phyloP scores from a whole-genome alignment of 2,797 vertebrate genomes.

The Scolopax bukidnonensis region DNA sequence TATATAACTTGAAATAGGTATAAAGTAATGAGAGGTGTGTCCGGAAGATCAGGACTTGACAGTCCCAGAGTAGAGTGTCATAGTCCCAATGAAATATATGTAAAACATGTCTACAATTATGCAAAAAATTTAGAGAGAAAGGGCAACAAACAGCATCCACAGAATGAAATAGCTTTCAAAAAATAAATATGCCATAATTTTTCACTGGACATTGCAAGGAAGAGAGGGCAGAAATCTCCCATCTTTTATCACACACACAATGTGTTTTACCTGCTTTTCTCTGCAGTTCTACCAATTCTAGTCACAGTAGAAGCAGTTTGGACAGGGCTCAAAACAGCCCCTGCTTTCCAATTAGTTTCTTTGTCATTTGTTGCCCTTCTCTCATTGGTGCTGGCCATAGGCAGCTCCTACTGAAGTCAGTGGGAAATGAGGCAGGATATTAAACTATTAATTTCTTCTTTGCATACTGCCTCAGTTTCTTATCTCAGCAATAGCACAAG shows the following conservation, averaged over 20 bases:
- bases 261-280: neutral
- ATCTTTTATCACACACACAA: neutral
- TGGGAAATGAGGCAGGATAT: constrained; percentile 50
- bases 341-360: constrained; percentile 48
- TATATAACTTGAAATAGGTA: neutral
- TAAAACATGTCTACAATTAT: neutral
- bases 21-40: neutral
- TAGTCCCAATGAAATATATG: neutral
- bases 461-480: constrained; percentile 26
- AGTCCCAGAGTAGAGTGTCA: neutral
- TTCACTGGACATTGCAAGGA: rapidly evolving
- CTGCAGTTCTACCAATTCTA: neutral
- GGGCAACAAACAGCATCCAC: neutral
- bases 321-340: neutral
- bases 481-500: neutral
- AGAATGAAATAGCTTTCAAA: neutral
- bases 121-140: neutral
- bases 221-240: neutral
- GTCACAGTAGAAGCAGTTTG: constrained; percentile 6
- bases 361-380: constrained; percentile 38
- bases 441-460: constrained; percentile 28
- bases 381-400: neutral
- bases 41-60: neutral
- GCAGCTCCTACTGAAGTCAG: neutral
- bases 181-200: neutral